Percentiles rank a stretch among this genome's conserved stretches.
Conservation (phyloP, 2,113 vertebrate genomes). For the Bujurquina vittata region DNA sequence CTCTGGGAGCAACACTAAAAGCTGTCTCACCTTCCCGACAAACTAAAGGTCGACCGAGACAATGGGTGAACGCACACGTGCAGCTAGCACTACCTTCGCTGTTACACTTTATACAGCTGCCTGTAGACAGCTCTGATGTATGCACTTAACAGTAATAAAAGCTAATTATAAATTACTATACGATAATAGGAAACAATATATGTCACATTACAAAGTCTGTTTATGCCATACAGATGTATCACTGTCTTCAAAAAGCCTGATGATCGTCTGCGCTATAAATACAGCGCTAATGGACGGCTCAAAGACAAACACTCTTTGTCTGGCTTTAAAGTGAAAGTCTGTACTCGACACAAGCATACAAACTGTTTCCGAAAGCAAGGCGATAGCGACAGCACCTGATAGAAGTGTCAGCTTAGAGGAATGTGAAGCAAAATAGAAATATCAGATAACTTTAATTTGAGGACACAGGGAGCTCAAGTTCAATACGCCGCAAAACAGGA, state of each 20-base stretch:
- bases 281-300: conserved; percentile 33
- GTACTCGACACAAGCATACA: conserved; percentile 15
- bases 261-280: conserved; percentile 48
- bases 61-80: conserved; percentile 14
- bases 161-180: conserved; percentile 30
- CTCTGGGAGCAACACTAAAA: conserved; percentile 64
- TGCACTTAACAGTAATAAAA: not conserved
- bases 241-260: conserved; percentile 35
- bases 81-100: not conserved
- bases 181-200: conserved; percentile 26
- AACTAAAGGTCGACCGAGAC: conserved; percentile 62
- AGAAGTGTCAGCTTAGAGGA: conserved; percentile 52
- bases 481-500: conserved; percentile 34
- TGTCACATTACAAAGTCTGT: conserved; percentile 19
- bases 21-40: conserved; percentile 63
- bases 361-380: conserved; percentile 31
- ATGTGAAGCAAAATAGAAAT: conserved; percentile 48
- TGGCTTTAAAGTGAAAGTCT: conserved; percentile 42
- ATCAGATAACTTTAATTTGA: conserved; percentile 47
- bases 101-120: not conserved
- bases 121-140: not conserved
- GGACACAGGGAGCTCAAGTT: conserved; percentile 38
- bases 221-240: conserved; percentile 19
- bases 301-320: conserved; percentile 33
- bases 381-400: conserved; percentile 38